Conservation (phyloP, 2,113 vertebrate species). For the Loxodonta africana region DNA sequence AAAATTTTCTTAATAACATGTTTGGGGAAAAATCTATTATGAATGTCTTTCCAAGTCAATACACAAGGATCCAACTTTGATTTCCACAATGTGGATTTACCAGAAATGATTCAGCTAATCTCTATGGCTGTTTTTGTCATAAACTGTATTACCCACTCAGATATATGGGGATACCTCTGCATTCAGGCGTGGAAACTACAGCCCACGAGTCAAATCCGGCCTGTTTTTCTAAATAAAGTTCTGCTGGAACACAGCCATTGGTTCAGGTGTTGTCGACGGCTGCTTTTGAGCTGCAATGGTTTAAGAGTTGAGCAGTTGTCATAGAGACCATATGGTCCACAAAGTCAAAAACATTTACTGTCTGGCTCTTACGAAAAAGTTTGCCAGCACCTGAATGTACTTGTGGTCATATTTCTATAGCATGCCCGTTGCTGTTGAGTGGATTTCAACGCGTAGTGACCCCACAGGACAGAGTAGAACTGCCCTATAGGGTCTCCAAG, state of each 20-base stretch:
- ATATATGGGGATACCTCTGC: background rate
- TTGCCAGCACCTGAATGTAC: background rate
- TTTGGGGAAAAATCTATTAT: background rate
- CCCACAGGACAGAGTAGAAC: no score
- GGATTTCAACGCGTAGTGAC: no score
- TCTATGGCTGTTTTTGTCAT: background rate
- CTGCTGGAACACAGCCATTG: background rate
- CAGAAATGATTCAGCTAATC: background rate
- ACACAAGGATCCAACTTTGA: background rate
- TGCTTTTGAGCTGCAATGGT: background rate
- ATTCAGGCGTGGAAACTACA: background rate
- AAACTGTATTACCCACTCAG: background rate
- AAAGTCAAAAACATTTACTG: background rate
- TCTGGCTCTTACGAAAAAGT: background rate
- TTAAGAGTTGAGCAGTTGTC: background rate
- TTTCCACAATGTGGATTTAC: background rate
- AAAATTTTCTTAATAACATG: background rate
- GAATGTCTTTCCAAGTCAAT: background rate
- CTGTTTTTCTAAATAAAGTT: slow-evolving; percentile 56
- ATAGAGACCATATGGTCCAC: background rate
- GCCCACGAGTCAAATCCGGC: background rate
- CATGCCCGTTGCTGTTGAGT: no score
- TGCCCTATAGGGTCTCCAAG: no score
- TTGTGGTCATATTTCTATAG: background rate
- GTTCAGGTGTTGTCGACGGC: background rate